A percentile compares a stretch with the other conserved stretches of the same genome.
These are phyloP conservation scores for Drosophila flavopinicola DNA, from an alignment of 2,888 invertebrate species.

Conservation along the genomic window DNA sequence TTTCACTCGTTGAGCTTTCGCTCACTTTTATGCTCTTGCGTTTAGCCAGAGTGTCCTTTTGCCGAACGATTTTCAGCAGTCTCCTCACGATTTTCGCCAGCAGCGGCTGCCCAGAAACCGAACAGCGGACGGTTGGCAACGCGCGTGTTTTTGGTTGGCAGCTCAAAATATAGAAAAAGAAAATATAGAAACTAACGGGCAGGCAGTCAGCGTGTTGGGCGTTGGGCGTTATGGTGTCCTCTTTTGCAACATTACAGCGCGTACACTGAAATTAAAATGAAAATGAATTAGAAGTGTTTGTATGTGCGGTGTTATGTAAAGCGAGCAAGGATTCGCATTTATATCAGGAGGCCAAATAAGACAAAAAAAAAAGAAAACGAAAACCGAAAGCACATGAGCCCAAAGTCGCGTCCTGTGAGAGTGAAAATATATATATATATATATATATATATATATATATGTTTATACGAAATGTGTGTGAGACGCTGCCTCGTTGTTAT, in stretches of 20 bases:
- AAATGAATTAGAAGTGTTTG: constrained; percentile 70
- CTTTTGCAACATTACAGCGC: constrained; percentile 26
- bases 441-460: too few species aligned
- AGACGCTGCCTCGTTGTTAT: constrained; percentile 46
- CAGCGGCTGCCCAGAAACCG: constrained; percentile 51
- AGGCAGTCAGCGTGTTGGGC: constrained; percentile 37
- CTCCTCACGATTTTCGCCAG: constrained; percentile 71
- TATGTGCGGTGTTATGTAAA: constrained; percentile 60
- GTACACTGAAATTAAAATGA: constrained; percentile 63
- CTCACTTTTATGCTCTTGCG: constrained; percentile 42
- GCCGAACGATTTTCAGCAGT: constrained; percentile 63
- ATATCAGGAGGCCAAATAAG: constrained; percentile 32
- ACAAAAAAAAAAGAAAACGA: constrained; percentile 9
- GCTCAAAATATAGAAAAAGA: constrained; percentile 42
- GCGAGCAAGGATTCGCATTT: constrained; percentile 34
- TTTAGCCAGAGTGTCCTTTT: constrained; percentile 50
- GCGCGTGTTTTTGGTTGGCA: constrained; percentile 70
- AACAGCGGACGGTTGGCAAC: constrained; percentile 63
- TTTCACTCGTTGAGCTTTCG: constrained; percentile 59
- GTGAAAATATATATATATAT: constrained; percentile 67
- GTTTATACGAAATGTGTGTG: too few species aligned
- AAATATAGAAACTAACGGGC: constrained; percentile 10
- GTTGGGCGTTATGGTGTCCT: constrained; percentile 27
- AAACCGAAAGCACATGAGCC: constrained; percentile 39
- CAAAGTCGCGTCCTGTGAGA: constrained; percentile 65